A percentile compares a stretch with the other conserved stretches of the same genome.
phyloP scores from a whole-genome alignment of 2,888 invertebrate genomes.

The Phyllotreta cruciferae region DNA sequence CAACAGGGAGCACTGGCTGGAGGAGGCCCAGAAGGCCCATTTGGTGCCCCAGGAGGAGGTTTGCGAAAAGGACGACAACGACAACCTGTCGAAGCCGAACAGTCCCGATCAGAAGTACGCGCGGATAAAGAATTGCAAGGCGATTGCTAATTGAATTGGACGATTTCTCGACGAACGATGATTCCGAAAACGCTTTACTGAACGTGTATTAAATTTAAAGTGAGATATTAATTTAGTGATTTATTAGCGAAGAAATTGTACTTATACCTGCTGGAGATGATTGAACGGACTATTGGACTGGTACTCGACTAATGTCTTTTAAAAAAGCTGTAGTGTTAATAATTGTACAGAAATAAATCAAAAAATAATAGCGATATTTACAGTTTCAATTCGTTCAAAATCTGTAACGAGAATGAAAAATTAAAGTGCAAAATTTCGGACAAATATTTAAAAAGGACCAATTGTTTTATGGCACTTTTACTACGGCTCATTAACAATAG shows the following conservation, averaged over 20 bases:
- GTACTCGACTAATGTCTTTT: too few relatives aligned
- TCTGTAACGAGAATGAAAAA: too few relatives aligned
- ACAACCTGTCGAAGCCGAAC: conserved; percentile 52
- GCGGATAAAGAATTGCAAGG: conserved; percentile 40
- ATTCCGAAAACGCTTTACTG: conserved; percentile 5
- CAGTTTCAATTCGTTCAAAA: too few relatives aligned
- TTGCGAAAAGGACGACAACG: conserved; percentile 52
- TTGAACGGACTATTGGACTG: conserved; percentile 6
- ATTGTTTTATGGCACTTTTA: too few relatives aligned
- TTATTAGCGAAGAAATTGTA: too few relatives aligned
- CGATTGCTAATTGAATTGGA: conserved; percentile 46
- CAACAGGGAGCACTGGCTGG: conserved; percentile 86
- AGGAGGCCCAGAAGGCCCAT: conserved; percentile 52
- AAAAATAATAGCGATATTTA: too few relatives aligned
- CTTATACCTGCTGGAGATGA: too few relatives aligned
- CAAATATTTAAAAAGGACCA: conserved; percentile 35
- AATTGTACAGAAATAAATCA: too few relatives aligned
- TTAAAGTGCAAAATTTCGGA: conserved; percentile 1
- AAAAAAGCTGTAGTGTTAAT: conserved; percentile 16
- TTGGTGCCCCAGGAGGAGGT: conserved; percentile 27
- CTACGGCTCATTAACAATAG: conserved; percentile 26
- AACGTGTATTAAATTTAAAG: too few relatives aligned
- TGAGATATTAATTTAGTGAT: too few relatives aligned
- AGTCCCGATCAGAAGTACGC: conserved; percentile 49
- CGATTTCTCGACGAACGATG: conserved; percentile 4